Conservation (phyloP, 2,113 vertebrate species). For the Scortum barcoo region DNA sequence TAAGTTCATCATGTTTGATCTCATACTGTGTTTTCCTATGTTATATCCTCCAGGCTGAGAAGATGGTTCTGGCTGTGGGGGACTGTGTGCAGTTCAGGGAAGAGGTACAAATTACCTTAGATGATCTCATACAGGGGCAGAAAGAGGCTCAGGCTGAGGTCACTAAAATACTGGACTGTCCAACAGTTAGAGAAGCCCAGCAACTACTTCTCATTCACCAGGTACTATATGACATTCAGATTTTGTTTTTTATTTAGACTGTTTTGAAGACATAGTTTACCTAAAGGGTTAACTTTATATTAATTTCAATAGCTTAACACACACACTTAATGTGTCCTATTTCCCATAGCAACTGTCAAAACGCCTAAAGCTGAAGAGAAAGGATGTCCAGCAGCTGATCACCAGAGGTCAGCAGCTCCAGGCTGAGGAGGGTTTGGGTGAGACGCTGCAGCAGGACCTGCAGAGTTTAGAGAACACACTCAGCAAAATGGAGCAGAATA, state of each 20-base stretch:
- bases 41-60: conserved; percentile 87
- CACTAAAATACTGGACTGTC: conserved; percentile 89
- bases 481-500: conserved; percentile 88
- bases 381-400: conserved; percentile 91
- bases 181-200: conserved; percentile 92
- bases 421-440: conserved; percentile 85
- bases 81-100: conserved; percentile 94
- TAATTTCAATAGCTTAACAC: not conserved
- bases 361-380: conserved; percentile 87
- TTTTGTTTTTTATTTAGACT: too few species aligned
- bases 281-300: not conserved
- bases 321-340: not conserved
- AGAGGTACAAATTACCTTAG: conserved; percentile 88
- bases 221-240: conserved; percentile 79
- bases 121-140: conserved; percentile 89
- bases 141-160: conserved; percentile 90
- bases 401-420: conserved; percentile 87
- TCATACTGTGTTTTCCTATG: not conserved
- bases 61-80: conserved; percentile 88
- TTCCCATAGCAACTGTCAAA: conserved; percentile 90
- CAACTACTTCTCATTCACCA: conserved; percentile 91
- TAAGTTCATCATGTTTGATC: not conserved
- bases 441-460: conserved; percentile 88
- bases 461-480: conserved; percentile 88
- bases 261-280: not conserved